Evolutionary conservation across 1,140 invertebrate genomes (phyloP), one percentile per base, ranked within the genome.

Genomic region (Propsilocerus akamusi): DNA sequence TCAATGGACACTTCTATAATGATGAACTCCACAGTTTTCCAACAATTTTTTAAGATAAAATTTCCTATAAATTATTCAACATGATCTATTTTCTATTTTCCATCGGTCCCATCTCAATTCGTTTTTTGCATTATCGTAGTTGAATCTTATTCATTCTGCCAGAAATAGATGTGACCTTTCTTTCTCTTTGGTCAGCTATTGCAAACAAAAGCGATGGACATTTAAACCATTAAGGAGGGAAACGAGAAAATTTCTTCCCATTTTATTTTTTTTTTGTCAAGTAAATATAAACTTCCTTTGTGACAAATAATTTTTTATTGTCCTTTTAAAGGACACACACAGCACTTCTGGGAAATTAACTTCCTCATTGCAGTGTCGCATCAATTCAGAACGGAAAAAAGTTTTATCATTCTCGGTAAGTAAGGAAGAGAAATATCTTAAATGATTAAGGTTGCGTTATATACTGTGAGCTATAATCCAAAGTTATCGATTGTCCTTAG

Each of bases 301-400:
- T 41, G 34, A 41, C 34, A 41, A 41, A 41, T 41, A 41, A 41
- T 41, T 41, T 41, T 41, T 41, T 41, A 41, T 41, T 41, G 34
- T 41, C 34, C 34, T 41, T 41, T 41, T 41, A 22, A 41, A 41
- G 22, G 34, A 20, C n/a, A n/a, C n/a, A 41, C 34, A 41, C 34
- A 41, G 17, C 34, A 41, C 34, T 41, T 41, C 34, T 41, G 34
- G 34, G 34, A 41, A 41, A 41, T 41, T 41, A 41, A 41, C 34
- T 41, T 41, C 34, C 22, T 8, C n/a, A n/a, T n/a, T n/a, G n/a
- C n/a, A n/a, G n/a, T n/a, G n/a, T n/a, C n/a, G n/a, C n/a, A n/a
- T n/a, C n/a, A n/a, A n/a, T n/a, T n/a, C n/a, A n/a, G n/a, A n/a
- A n/a, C n/a, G n/a, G n/a, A n/a, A n/a, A n/a, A n/a, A n/a, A n/a